These are phyloP conservation scores for Imbricaverruca yamaguchii DNA, from an alignment of 2,888 invertebrate genomes.

Conservation along the genomic window DNA sequence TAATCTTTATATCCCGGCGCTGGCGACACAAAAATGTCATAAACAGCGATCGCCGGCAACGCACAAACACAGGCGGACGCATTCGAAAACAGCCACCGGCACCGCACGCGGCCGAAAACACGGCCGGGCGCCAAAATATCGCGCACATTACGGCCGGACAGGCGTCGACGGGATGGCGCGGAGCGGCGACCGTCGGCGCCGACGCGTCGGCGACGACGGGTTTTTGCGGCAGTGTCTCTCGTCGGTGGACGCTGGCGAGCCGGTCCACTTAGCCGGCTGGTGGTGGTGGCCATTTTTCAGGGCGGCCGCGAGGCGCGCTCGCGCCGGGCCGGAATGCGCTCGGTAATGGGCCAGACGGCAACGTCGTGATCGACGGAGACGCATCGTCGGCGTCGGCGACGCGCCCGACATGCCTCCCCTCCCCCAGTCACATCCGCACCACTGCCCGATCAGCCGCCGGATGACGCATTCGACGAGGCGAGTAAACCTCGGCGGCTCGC, in stretches of 20 bases:
- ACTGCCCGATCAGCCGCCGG: too few relatives aligned
- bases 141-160: not conserved
- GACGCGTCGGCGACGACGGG: not conserved
- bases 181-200: not conserved
- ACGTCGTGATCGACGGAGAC: slow-evolving; percentile 17
- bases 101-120: too few relatives aligned
- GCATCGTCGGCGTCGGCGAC: not conserved
- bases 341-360: slow-evolving; percentile 7
- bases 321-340: not conserved
- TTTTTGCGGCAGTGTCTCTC: not conserved
- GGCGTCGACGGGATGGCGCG: not conserved
- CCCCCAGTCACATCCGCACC: too few relatives aligned
- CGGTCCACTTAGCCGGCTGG: not conserved
- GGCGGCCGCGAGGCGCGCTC: not conserved
- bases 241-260: not conserved
- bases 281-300: not conserved
- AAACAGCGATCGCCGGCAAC: not conserved
- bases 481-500: too few relatives aligned
- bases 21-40: not conserved
- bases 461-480: too few relatives aligned
- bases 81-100: too few relatives aligned
- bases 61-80: not conserved
- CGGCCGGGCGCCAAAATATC: not conserved
- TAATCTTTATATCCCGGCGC: not conserved
- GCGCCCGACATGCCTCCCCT: not conserved